Evolutionary conservation across 1,140 invertebrate species (phyloP).

Genomic region (Polyergus mexicanus): DNA sequence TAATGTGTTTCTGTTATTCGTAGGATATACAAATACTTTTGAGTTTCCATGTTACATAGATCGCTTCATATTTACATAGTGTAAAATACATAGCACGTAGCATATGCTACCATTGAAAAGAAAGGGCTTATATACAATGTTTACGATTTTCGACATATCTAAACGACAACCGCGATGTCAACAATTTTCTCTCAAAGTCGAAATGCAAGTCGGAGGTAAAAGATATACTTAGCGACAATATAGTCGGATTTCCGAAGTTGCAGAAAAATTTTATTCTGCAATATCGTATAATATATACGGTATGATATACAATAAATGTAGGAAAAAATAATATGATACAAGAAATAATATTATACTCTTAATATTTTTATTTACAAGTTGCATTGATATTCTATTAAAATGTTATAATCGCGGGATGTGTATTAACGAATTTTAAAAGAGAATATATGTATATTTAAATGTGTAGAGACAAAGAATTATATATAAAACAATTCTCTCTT

Average conservation of each 20-base stretch:
- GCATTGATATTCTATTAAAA: neutral
- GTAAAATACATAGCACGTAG: slow-evolving; percentile 5
- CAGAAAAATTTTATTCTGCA: neutral
- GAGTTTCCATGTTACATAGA: neutral
- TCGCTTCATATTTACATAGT: slow-evolving; percentile 11
- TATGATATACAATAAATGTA: neutral
- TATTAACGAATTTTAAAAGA: too few relatives aligned
- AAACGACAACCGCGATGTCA: slow-evolving; percentile 29
- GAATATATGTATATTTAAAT: too few relatives aligned
- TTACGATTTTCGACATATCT: slow-evolving; percentile 20
- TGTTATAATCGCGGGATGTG: too few relatives aligned
- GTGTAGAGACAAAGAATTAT: too few relatives aligned
- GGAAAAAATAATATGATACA: neutral
- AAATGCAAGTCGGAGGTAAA: neutral
- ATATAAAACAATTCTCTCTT: too few relatives aligned
- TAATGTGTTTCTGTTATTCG: neutral
- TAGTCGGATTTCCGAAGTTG: neutral
- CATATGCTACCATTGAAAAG: neutral
- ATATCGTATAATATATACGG: neutral
- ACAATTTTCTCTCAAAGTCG: slow-evolving; percentile 35
- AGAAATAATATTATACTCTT: neutral
- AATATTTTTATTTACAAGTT: neutral
- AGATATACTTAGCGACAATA: slow-evolving; percentile 8
- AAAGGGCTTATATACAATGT: slow-evolving; percentile 34
- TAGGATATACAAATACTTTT: slow-evolving; percentile 32